Conservation (phyloP, 2,888 invertebrate genomes). For the Oxyscelio sp. region DNA sequence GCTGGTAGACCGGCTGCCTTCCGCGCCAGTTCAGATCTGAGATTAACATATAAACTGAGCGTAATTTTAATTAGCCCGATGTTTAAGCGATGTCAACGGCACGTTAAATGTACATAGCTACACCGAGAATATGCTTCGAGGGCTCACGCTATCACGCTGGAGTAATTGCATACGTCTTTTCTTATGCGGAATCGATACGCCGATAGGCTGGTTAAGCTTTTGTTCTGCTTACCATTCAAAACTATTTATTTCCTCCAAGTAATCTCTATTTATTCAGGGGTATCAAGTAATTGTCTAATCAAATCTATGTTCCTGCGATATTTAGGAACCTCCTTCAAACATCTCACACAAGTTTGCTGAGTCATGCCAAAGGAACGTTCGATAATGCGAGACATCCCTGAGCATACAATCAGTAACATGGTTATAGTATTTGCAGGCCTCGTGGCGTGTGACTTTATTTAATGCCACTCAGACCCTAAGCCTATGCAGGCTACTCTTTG, state of each 20-base stretch:
- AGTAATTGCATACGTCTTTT: conserved; percentile 71
- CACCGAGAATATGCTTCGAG: conserved; percentile 62
- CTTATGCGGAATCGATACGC: conserved; percentile 64
- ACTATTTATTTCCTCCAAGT: background rate
- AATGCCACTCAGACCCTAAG: conserved; percentile 75
- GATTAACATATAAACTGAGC: conserved; percentile 76
- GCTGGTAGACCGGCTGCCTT: conserved; percentile 47
- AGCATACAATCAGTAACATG: conserved; percentile 81
- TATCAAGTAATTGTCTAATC: conserved; percentile 39
- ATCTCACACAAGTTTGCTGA: too few species aligned
- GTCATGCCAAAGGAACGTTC: conserved; percentile 77
- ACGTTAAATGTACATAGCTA: conserved; percentile 70
- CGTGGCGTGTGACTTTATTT: conserved; percentile 82
- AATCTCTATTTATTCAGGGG: background rate
- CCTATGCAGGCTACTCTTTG: conserved; percentile 59
- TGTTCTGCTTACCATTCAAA: conserved; percentile 6
- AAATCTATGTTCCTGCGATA: conserved; percentile 60
- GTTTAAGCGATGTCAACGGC: conserved; percentile 82
- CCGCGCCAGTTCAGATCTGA: conserved; percentile 66
- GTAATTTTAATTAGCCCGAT: conserved; percentile 84
- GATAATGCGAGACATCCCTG: conserved; percentile 81
- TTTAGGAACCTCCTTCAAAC: too few species aligned
- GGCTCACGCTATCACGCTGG: conserved; percentile 72
- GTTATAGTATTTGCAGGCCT: conserved; percentile 84
- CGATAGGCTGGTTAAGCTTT: conserved; percentile 13